Conservation (phyloP, 2,113 vertebrate species). For the Indicator maculatus region DNA sequence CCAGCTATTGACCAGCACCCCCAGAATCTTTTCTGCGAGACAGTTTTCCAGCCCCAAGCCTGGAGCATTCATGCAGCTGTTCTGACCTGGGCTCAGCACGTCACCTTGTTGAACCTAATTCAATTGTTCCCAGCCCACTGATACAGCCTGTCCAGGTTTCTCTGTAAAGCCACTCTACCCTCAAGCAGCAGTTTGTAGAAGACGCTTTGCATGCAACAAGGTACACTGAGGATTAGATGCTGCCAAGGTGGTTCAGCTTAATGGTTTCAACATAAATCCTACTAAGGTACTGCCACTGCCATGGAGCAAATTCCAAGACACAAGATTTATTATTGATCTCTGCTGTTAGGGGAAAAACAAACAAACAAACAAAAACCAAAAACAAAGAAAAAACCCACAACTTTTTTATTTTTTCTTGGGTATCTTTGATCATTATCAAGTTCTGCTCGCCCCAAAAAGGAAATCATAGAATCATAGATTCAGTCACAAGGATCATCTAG, state of each 20-base stretch:
- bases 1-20: too few species aligned
- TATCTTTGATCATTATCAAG: background rate
- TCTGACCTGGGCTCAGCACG: too few species aligned
- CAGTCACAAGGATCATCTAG: too few species aligned
- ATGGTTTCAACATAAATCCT: background rate
- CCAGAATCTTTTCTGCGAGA: too few species aligned
- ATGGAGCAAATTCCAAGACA: background rate
- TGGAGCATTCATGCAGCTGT: too few species aligned
- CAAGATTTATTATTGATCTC: slow-evolving; percentile 16
- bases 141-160: too few species aligned
- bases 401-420: background rate
- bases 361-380: background rate
- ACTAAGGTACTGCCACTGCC: background rate
- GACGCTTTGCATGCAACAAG: background rate
- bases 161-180: too few species aligned
- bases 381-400: background rate
- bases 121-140: too few species aligned
- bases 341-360: background rate
- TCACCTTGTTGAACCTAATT: too few species aligned
- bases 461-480: background rate
- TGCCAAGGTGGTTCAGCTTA: background rate
- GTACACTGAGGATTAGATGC: background rate
- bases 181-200: background rate
- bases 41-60: too few species aligned
- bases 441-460: background rate